A percentile compares a stretch with the other conserved stretches of the same genome.
Conservation (phyloP, 2,888 invertebrate species). For the Mythimna lalbum region DNA sequence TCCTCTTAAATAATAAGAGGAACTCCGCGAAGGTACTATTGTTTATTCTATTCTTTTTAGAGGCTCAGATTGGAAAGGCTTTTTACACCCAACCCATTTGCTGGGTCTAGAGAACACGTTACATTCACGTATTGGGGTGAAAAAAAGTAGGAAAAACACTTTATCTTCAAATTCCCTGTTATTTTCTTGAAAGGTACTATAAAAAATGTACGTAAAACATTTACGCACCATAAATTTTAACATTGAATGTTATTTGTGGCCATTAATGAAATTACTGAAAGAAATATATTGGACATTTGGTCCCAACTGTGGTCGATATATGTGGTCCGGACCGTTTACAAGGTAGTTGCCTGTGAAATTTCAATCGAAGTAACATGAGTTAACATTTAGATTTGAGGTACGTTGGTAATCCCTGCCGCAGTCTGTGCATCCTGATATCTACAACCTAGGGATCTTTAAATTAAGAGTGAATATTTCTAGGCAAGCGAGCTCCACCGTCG, state of each 20-base stretch:
- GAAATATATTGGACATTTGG: constrained; percentile 69
- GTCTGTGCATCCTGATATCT: too few relatives aligned
- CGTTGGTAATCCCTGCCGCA: neutral
- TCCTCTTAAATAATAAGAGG: constrained; percentile 89
- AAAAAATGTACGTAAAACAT: constrained; percentile 84
- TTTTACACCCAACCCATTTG: constrained; percentile 85
- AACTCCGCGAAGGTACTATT: constrained; percentile 83
- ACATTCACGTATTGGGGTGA: constrained; percentile 79
- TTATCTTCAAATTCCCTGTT: constrained; percentile 85
- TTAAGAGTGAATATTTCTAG: neutral
- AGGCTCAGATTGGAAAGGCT: constrained; percentile 88
- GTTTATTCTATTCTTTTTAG: constrained; percentile 86
- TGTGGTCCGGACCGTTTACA: constrained; percentile 43
- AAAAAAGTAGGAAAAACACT: constrained; percentile 75
- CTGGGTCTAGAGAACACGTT: constrained; percentile 82
- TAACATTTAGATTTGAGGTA: constrained; percentile 24
- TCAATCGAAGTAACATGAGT: constrained; percentile 43
- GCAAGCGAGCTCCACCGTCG: neutral
- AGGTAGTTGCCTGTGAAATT: constrained; percentile 61
- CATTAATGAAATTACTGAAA: constrained; percentile 80
- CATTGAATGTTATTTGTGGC: constrained; percentile 82
- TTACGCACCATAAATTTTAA: constrained; percentile 85
- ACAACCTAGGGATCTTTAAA: too few relatives aligned
- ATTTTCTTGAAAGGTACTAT: constrained; percentile 87
- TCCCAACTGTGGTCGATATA: constrained; percentile 56